Base-by-base conservation (phyloP, 2,113 vertebrate genomes). In the Oryzias curvinotus region DNA sequence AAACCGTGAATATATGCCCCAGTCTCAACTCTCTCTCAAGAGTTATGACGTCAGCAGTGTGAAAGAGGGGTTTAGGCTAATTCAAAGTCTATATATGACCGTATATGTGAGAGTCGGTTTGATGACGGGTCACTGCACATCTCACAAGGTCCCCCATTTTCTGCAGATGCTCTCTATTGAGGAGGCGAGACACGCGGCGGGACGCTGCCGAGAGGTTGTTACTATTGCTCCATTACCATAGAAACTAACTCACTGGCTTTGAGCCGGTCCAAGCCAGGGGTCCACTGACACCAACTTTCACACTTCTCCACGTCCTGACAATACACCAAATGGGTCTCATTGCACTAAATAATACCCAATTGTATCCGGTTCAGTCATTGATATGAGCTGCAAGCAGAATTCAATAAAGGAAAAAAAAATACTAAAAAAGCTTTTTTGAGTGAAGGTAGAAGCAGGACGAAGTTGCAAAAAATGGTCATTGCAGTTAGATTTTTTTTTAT, bases 161-260 rank as follows among this genome's bases (percentile, higher is more conserved):
- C 92, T 97, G 95, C 96, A 97, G 96, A 98, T 97, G 96, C 95
- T 86, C 90, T 90, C 94, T 94, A 98, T 97, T 98, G 94, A 97
- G 91, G 92, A 92, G 94, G 93, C 89, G 94, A 36, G 36, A 91
- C 90, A 96, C 91, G 94, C 86, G 96, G 93, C 95, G 93, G 95
- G 95, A 96, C 87, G 92, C 94, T 94, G 93, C 95, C 93, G 93
- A 91, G 94, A 87, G 92, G 87, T 92, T 90, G 93, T 92, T 94
- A 94, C 93, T 93, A 90, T 87, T 94, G 90, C 93, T 87, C 91
- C 85, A 94, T 96, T 96, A 91, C 96, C 94, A 96, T 97, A 95
- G 96, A 95, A 97, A 96, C 96, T 90, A 91, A 92, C 93, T 95
- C 93, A 94, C 92, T 92, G 91, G 93, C 93, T 93, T 92, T 92